Conservation (phyloP, 2,113 vertebrate species). For the western clawed frog (Xenopus tropicalis) region DNA sequence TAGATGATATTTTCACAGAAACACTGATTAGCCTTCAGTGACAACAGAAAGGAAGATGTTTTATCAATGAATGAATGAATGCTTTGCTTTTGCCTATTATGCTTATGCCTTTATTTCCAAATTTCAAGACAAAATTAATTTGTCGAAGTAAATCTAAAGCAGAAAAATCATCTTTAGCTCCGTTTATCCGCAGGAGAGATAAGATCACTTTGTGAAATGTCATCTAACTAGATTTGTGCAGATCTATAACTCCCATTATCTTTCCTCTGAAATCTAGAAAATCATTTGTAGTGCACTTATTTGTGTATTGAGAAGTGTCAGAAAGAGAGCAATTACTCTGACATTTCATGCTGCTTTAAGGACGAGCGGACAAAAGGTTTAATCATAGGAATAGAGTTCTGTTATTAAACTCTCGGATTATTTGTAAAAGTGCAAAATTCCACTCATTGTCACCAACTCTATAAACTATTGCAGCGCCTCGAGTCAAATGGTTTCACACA, state of each 20-base stretch:
- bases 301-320: neutral
- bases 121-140: too few species aligned
- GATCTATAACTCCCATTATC: neutral
- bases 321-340: constrained; percentile 14
- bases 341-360: constrained; percentile 19
- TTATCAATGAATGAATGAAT: too few species aligned
- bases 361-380: constrained; percentile 10
- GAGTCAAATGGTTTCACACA: constrained; percentile 20
- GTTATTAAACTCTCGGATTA: neutral
- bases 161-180: too few species aligned
- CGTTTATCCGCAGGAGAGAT: neutral
- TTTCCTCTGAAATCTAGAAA: neutral
- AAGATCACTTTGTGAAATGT: neutral
- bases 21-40: too few species aligned
- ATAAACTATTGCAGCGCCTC: neutral
- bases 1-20: too few species aligned
- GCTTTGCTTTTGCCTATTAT: too few species aligned
- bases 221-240: neutral
- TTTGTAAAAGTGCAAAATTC: neutral
- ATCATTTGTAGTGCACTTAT: neutral
- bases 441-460: constrained; percentile 8
- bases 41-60: too few species aligned
- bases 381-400: constrained; percentile 11
- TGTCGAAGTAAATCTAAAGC: too few species aligned
- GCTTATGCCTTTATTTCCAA: too few species aligned